A percentile compares a stretch with the other conserved stretches of the same genome.
These are phyloP conservation scores for Zaprionus bogoriensis DNA, from an alignment of 2,888 invertebrate genomes.

Conservation along the genomic window DNA sequence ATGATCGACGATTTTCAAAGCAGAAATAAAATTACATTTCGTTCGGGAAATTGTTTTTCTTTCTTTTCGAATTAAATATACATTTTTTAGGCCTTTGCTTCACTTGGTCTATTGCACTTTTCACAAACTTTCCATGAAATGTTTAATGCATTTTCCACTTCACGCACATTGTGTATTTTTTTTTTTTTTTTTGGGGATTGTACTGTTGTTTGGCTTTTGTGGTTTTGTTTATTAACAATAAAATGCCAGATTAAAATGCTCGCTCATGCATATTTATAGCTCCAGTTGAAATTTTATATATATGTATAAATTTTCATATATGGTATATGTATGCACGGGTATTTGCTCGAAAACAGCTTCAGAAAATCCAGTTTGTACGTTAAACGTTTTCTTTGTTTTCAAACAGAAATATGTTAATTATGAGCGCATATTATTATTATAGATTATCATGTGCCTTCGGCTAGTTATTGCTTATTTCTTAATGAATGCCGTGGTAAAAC, in stretches of 20 bases:
- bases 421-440: slow-evolving; percentile 33
- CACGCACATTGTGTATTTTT: slow-evolving; percentile 19
- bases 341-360: slow-evolving; percentile 40
- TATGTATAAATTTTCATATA: slow-evolving; percentile 9
- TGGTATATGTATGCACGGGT: slow-evolving; percentile 8
- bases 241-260: slow-evolving; percentile 46
- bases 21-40: slow-evolving; percentile 10
- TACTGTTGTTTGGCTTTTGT: slow-evolving; percentile 1
- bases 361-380: slow-evolving; percentile 60
- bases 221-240: slow-evolving; percentile 42
- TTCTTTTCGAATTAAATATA: neutral
- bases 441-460: slow-evolving; percentile 5
- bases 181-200: slow-evolving; percentile 5
- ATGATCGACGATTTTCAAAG: slow-evolving; percentile 22
- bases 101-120: slow-evolving; percentile 3
- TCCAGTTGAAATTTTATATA: slow-evolving; percentile 21
- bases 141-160: slow-evolving; percentile 24
- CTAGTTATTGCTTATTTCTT: slow-evolving; percentile 27
- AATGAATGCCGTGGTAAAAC: slow-evolving; percentile 34
- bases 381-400: slow-evolving; percentile 53
- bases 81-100: neutral
- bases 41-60: slow-evolving; percentile 5
- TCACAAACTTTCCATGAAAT: slow-evolving; percentile 34
- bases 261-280: slow-evolving; percentile 68
- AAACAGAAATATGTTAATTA: slow-evolving; percentile 36